Conservation (phyloP, 2,113 vertebrate species). For the Forbesichthys agassizii region DNA sequence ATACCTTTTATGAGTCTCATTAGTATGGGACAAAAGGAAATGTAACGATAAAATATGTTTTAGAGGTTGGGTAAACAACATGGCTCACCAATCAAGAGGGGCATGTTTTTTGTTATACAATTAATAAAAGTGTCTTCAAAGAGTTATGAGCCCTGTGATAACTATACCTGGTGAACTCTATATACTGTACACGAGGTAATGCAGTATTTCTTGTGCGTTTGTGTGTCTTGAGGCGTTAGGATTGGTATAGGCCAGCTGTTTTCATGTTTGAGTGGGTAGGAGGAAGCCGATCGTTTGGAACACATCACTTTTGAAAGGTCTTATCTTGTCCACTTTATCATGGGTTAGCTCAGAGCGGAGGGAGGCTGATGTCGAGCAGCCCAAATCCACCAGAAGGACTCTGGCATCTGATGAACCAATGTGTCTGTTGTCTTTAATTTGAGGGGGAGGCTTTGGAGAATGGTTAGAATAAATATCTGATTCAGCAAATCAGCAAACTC, state of each 20-base stretch:
- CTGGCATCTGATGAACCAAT: conserved; percentile 61
- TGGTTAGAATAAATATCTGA: conserved; percentile 34
- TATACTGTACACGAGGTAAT: not conserved
- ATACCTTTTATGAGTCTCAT: no score
- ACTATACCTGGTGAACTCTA: no score
- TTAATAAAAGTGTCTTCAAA: no score
- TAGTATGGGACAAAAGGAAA: no score
- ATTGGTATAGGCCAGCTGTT: conserved; percentile 27
- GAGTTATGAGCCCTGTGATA: no score
- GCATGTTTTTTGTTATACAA: no score
- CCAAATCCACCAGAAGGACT: conserved; percentile 30
- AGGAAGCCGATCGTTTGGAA: conserved; percentile 40
- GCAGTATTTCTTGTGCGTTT: not conserved
- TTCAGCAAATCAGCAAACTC: conserved; percentile 28
- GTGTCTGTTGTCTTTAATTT: conserved; percentile 40
- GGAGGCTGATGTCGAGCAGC: conserved; percentile 59
- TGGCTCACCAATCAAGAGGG: no score
- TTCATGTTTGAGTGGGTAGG: conserved; percentile 30
- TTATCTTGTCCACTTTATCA: conserved; percentile 65
- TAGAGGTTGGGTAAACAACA: no score
- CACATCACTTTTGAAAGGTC: conserved; percentile 57
- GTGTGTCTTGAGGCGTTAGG: not conserved
- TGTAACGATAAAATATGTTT: no score
- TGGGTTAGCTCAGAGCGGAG: conserved; percentile 48
- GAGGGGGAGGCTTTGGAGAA: conserved; percentile 36